A percentile compares a stretch with the other conserved stretches of the same genome.
Conservation (phyloP, 23 tunicate species). For the Phallusia fumigata region DNA sequence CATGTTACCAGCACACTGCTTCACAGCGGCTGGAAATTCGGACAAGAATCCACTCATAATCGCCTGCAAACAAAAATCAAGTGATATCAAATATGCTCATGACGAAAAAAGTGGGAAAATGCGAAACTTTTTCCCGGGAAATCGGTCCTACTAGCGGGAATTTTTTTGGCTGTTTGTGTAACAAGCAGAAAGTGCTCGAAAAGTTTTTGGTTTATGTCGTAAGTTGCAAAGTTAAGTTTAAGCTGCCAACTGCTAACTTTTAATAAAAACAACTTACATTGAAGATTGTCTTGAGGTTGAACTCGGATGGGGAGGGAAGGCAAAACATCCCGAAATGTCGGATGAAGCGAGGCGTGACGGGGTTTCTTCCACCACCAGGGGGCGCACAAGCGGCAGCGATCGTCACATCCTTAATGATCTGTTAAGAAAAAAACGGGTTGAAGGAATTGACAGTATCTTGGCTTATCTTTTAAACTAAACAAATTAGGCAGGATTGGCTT, state of each 20-base stretch:
- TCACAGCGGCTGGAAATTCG: conserved; percentile 91
- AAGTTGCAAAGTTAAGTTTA: too few relatives aligned
- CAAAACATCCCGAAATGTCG: conserved; percentile 98
- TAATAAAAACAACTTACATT: conserved; percentile 14
- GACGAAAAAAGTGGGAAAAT: too few relatives aligned
- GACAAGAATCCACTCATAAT: conserved; percentile 80
- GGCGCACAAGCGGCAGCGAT: conserved; percentile 99
- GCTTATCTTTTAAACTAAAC: too few relatives aligned
- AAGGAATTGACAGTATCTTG: too few relatives aligned
- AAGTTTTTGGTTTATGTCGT: too few relatives aligned
- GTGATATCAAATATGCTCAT: too few relatives aligned
- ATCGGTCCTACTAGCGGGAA: too few relatives aligned
- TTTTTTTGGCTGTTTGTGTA: too few relatives aligned
- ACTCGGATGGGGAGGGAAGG: conserved; percentile 95
- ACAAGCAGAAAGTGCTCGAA: too few relatives aligned
- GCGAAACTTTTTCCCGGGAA: too few relatives aligned
- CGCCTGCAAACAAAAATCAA: conserved; percentile 38
- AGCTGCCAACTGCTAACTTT: too few relatives aligned
- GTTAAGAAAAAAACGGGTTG: background rate
- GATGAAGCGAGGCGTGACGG: conserved; percentile 94
- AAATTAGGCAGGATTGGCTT: too few relatives aligned
- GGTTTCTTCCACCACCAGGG: conserved; percentile 99
- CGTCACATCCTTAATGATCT: conserved; percentile 96
- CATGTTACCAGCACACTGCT: conserved; percentile 59
- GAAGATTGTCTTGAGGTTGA: conserved; percentile 90